These are phyloP conservation scores for Zapornia atra DNA, from an alignment of 2,113 vertebrate genomes.

Conservation along the genomic window DNA sequence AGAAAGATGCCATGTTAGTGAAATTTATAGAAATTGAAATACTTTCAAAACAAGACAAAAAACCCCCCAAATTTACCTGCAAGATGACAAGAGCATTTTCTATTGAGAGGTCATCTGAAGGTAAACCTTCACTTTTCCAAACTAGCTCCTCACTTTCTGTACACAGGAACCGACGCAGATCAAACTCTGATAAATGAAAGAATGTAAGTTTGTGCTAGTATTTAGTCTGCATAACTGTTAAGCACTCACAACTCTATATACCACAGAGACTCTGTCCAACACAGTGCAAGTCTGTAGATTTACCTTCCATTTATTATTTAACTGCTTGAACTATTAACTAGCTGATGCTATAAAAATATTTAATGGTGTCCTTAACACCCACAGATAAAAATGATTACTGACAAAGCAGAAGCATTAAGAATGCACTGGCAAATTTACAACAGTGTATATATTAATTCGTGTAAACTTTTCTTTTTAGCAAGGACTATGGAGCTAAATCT, in stretches of 20 bases:
- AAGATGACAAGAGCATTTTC: constrained; percentile 97
- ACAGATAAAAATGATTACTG: not conserved
- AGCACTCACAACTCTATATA: not conserved
- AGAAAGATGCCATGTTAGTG: not conserved
- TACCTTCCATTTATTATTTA: not conserved
- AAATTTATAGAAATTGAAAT: not conserved
- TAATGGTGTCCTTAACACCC: not conserved
- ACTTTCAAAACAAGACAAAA: not conserved
- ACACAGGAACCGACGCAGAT: constrained; percentile 91
- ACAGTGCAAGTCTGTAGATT: not conserved
- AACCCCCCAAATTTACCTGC: constrained; percentile 80
- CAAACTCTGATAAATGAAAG: constrained; percentile 82
- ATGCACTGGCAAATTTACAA: not conserved
- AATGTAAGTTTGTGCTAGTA: not conserved
- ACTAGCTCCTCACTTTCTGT: constrained; percentile 96
- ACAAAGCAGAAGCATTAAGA: not conserved
- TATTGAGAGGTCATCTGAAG: constrained; percentile 96
- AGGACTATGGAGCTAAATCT: not conserved
- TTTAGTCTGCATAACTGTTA: not conserved
- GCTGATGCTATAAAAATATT: not conserved
- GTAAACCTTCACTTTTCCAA: constrained; percentile 97
- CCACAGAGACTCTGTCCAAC: not conserved
- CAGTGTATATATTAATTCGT: not conserved
- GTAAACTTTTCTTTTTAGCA: not conserved
- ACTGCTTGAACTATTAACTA: not conserved